phyloP scores from a whole-genome alignment of 2,113 vertebrate genomes.

The Athene cunicularia region DNA sequence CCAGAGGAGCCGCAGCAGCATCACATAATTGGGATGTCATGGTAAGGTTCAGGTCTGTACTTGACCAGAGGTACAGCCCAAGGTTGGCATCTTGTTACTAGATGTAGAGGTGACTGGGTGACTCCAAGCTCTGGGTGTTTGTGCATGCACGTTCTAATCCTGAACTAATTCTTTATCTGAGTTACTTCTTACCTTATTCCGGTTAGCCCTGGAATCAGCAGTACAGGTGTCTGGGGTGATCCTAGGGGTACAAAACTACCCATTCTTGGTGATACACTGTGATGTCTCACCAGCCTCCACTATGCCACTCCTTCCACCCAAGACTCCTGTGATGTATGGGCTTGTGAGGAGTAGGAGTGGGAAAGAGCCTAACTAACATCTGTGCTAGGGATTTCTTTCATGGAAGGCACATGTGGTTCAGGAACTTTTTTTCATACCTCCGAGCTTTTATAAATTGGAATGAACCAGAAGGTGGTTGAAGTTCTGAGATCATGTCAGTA shows the following conservation, averaged over 20 bases:
- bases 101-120: background rate
- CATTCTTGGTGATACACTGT: fast-evolving
- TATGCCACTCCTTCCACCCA: background rate
- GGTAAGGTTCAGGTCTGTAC: background rate
- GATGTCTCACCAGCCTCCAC: background rate
- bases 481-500: background rate
- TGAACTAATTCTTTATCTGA: background rate
- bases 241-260: background rate
- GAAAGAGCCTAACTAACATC: background rate
- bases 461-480: background rate
- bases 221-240: background rate
- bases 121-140: background rate
- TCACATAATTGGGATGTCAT: background rate
- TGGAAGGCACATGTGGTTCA: background rate
- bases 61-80: background rate
- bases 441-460: background rate
- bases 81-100: background rate
- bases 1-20: background rate
- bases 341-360: background rate
- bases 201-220: background rate
- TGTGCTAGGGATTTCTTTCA: background rate
- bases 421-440: background rate
- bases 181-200: background rate
- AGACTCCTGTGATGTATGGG: no score
- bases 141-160: background rate